Percentiles rank a stretch among this genome's conserved stretches.
Evolutionary conservation across 2,113 vertebrate species (phyloP).

Genomic region (Caranx melampygus): DNA sequence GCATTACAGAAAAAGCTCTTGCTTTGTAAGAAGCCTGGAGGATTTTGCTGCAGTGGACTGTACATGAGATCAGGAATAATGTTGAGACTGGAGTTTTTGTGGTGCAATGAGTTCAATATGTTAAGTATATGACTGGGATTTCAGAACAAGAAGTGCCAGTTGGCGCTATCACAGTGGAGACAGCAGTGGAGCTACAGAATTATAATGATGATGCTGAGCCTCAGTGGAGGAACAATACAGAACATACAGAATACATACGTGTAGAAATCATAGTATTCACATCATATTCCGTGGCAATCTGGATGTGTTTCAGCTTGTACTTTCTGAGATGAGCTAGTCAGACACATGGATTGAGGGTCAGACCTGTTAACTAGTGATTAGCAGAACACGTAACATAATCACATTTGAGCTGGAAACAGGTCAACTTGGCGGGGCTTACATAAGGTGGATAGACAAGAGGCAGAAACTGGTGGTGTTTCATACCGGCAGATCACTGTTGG

Average conservation of each 20-base stretch:
- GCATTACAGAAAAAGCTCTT: conserved; percentile 22
- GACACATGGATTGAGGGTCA: no score
- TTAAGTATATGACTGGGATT: conserved; percentile 1
- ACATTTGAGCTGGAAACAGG: no score
- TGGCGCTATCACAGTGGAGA: not conserved
- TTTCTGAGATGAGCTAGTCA: no score
- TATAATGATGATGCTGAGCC: conserved; percentile 33
- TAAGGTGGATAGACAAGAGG: not conserved
- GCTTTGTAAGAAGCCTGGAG: conserved; percentile 24
- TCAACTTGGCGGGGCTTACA: no score
- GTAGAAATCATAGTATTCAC: no score
- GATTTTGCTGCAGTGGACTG: conserved; percentile 22
- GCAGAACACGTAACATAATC: no score
- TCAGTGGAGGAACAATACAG: conserved; percentile 11
- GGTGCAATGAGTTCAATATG: not conserved
- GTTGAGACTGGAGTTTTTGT: not conserved
- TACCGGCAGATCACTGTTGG: conserved; percentile 29
- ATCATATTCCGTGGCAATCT: no score
- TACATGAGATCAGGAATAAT: conserved; percentile 9
- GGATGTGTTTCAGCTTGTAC: no score
- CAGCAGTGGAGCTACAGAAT: conserved; percentile 20
- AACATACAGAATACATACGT: conserved; percentile 10
- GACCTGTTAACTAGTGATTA: no score
- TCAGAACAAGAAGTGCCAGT: conserved; percentile 14
- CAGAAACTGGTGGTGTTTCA: conserved; percentile 25